Base-by-base conservation (phyloP, 2,113 vertebrate genomes). In the Mus pahari region DNA sequence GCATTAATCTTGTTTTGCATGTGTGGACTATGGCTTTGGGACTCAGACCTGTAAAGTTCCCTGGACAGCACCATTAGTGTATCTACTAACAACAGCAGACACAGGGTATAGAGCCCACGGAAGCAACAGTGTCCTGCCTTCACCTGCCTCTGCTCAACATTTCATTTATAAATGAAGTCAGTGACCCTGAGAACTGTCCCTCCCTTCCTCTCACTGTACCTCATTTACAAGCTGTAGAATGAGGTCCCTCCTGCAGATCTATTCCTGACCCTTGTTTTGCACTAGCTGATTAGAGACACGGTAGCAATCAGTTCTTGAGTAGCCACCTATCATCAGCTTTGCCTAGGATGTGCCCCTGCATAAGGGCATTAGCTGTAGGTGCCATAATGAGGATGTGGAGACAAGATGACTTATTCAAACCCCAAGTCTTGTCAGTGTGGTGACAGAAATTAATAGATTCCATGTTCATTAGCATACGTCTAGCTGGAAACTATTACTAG, bases 401-500 rank as follows among this genome's bases (percentile, higher is more conserved):
- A 70, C 66, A 39, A 94, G 73, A 92, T 66, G 83, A 92, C 39
- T 91, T 81, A n/a, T 66, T 96, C 50, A 89, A 94, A 89, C 14
- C 26, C n/a, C 70, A 96, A 90, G 26, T 78, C 81, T 86, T 62
- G 48, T 94, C 94, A 95, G 26, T 16, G 22, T 82, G 24, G n/a
- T 75, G 71, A 92, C 53, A 88, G 75, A 64, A 93, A 89, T 70
- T 83, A 92, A 94, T n/a, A 92, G 74, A 28, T 36, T 95, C 42
- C 45, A 33, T 62, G 78, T 62, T 95, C 81, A 91, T 94, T 88
- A 87, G 60, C 81, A 66, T 78, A 86, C n/a, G 3, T 93, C 87
- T 95, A 88, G 58, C 90, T 93, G 68, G 79, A 94, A 83, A 68
- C 92, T 66, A 83, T 71, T 79, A 96, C 74, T 79, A 64, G 87